Percentiles rank a stretch among this genome's conserved stretches.
These are phyloP conservation scores for Apamea anceps DNA, from an alignment of 2,888 invertebrate genomes.

Conservation along the genomic window DNA sequence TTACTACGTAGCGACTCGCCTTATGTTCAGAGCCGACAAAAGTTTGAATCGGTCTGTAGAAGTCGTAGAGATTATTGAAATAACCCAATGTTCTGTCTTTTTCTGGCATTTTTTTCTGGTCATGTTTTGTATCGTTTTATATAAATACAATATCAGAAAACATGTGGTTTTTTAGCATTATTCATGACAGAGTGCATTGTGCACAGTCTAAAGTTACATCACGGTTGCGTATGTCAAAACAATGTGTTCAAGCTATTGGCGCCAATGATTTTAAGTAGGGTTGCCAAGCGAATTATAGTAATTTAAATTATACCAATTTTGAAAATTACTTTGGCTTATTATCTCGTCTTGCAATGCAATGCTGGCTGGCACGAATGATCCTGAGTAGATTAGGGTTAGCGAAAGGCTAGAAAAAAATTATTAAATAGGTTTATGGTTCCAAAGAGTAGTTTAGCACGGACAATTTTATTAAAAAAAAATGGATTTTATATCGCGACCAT, in stretches of 20 bases:
- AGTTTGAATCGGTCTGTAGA: too few species aligned
- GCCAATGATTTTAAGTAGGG: constrained; percentile 57
- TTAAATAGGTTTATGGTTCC: too few species aligned
- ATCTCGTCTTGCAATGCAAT: constrained; percentile 18
- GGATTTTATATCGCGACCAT: too few species aligned
- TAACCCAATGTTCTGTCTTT: too few species aligned
- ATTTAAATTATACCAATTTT: constrained; percentile 26
- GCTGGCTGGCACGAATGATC: constrained; percentile 24
- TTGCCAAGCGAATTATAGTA: constrained; percentile 26
- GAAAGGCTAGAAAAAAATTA: neutral
- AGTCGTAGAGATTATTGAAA: neutral
- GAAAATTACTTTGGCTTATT: constrained; percentile 14
- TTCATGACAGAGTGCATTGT: constrained; percentile 37
- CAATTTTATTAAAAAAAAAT: too few species aligned
- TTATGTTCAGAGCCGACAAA: too few species aligned
- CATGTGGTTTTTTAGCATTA: constrained; percentile 6
- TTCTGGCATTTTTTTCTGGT: neutral
- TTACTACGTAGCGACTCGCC: too few species aligned
- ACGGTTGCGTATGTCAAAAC: constrained; percentile 64
- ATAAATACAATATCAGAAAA: neutral
- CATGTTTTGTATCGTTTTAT: neutral
- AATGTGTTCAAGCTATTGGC: constrained; percentile 65
- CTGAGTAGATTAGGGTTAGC: constrained; percentile 7
- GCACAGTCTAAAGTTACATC: constrained; percentile 63
- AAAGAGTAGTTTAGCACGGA: neutral